Evolutionary conservation across 2,797 vertebrate genomes (phyloP).

Genomic region (Silurus aristotelis): DNA sequence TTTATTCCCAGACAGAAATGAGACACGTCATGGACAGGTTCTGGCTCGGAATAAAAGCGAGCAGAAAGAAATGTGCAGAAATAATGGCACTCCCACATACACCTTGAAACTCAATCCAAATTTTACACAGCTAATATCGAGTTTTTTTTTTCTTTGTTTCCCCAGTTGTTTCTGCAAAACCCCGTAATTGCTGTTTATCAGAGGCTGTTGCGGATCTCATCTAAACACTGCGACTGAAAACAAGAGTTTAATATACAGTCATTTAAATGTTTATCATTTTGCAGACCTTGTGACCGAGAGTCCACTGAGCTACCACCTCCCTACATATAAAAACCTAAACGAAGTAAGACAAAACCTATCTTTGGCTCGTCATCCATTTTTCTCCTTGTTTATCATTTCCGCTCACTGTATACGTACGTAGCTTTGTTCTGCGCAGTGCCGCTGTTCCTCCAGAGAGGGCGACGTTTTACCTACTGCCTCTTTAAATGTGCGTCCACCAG

Average conservation of each 20-base stretch:
- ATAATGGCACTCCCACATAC: background rate
- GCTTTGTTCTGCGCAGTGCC: background rate
- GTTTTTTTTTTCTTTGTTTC: background rate
- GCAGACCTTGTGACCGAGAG: no score
- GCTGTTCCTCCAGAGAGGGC: background rate
- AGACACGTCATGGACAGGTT: background rate
- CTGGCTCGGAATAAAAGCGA: background rate
- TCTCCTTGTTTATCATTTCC: no score
- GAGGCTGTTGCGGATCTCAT: background rate
- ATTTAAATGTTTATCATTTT: no score
- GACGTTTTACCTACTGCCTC: background rate
- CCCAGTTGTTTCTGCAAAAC: background rate
- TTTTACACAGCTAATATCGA: background rate
- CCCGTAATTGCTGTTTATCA: slow-evolving; percentile 1
- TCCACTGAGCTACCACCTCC: no score
- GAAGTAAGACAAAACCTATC: no score
- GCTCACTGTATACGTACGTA: no score
- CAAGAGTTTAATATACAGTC: background rate
- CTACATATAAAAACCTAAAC: no score
- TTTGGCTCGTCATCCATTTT: no score
- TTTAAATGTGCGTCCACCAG: background rate
- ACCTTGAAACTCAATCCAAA: no score
- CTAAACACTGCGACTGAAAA: background rate
- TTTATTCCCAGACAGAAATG: no score
- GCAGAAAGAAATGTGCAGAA: background rate